Evolutionary conservation across 2,113 vertebrate genomes (phyloP).

Genomic region (Gymnorhina tibicen): DNA sequence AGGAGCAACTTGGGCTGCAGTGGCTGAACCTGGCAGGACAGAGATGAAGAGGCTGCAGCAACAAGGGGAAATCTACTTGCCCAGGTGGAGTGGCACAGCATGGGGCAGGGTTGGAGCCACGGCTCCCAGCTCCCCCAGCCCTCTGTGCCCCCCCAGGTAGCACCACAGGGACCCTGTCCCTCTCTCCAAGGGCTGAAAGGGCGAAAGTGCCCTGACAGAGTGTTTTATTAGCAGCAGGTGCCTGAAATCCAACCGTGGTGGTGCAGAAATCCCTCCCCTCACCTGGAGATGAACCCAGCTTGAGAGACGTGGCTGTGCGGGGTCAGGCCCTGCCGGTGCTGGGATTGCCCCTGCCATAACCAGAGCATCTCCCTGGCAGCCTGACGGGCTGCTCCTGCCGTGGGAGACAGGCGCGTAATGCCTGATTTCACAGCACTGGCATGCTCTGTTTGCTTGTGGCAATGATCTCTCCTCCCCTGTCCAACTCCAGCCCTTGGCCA

Average conservation of each 20-base stretch:
- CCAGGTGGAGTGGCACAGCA: fast-evolving
- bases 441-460: neutral
- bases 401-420: slow-evolving; percentile 20
- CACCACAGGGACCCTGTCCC: neutral
- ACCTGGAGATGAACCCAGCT: slow-evolving; percentile 73
- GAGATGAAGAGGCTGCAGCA: neutral
- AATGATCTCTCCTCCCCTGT: neutral
- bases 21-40: neutral
- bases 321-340: slow-evolving; percentile 20
- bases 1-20: neutral
- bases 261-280: slow-evolving; percentile 53
- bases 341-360: neutral
- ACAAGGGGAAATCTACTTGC: neutral
- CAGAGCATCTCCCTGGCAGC: neutral
- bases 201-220: slow-evolving; percentile 32
- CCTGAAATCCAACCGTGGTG: slow-evolving; percentile 45
- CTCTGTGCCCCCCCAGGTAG: neutral
- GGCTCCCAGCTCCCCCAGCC: neutral
- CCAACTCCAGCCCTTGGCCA: neutral
- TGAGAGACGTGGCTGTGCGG: neutral
- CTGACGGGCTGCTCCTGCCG: neutral
- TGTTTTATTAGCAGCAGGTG: slow-evolving; percentile 80
- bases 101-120: fast-evolving
- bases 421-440: slow-evolving; percentile 44
- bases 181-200: neutral